A percentile compares a stretch with the other conserved stretches of the same genome.
These are phyloP conservation scores for Coleophora deauratella DNA, from an alignment of 2,888 invertebrate genomes.

Conservation along the genomic window DNA sequence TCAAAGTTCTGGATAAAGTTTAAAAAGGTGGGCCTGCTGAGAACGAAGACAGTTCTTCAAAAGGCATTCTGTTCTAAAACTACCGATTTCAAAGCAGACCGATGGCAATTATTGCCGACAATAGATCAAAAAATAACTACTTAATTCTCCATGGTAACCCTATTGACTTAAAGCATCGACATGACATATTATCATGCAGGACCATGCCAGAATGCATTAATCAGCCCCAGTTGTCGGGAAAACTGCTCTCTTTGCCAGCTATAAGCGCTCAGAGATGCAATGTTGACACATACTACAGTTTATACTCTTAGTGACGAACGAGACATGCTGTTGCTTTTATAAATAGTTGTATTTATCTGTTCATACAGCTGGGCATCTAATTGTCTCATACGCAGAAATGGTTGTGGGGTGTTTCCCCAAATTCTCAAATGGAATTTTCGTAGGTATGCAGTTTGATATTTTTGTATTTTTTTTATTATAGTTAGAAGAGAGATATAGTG, in stretches of 20 bases:
- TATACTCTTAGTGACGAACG: constrained; percentile 24
- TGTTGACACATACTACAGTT: too few species aligned
- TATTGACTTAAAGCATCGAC: constrained; percentile 12
- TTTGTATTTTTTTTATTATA: neutral
- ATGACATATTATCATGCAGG: constrained; percentile 45
- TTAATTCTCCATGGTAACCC: too few species aligned
- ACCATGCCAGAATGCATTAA: constrained; percentile 37
- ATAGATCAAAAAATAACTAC: too few species aligned
- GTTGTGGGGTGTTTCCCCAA: constrained; percentile 46
- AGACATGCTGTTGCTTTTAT: constrained; percentile 28
- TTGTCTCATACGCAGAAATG: constrained; percentile 33
- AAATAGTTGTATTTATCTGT: too few species aligned
- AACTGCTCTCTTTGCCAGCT: constrained; percentile 40
- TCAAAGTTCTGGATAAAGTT: too few species aligned
- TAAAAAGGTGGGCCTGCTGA: too few species aligned
- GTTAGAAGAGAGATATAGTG: too few species aligned
- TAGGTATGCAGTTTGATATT: constrained; percentile 11
- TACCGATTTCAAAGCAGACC: too few species aligned
- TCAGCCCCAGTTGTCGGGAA: constrained; percentile 46
- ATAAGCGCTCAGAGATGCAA: too few species aligned
- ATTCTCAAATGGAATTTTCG: constrained; percentile 17
- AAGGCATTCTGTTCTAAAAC: too few species aligned
- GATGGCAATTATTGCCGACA: too few species aligned
- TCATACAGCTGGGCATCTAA: constrained; percentile 28
- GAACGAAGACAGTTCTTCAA: too few species aligned